Conservation (phyloP, 1,140 invertebrate species). For the Pseudomyrmex pallidus region DNA sequence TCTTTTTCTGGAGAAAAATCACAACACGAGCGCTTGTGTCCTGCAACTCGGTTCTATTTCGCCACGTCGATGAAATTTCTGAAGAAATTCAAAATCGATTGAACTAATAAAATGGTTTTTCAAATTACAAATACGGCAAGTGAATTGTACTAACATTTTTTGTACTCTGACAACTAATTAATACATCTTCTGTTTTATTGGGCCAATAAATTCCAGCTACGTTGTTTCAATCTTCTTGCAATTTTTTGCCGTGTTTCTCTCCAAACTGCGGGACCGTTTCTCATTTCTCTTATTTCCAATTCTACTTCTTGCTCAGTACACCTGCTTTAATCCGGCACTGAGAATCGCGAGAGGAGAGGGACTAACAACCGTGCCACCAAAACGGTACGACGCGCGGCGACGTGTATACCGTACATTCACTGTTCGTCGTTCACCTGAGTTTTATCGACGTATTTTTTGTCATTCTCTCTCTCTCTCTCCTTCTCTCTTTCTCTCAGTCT, state of each 20-base stretch:
- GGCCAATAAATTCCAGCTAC: too few species aligned
- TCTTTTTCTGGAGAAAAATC: too few species aligned
- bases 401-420: slow-evolving; percentile 71
- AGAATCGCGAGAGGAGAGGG: slow-evolving; percentile 64
- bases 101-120: too few species aligned
- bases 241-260: not conserved
- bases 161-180: too few species aligned
- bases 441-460: slow-evolving; percentile 66
- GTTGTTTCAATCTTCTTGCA: too few species aligned
- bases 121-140: too few species aligned
- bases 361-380: slow-evolving; percentile 63
- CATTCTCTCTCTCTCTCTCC: slow-evolving; percentile 4
- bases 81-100: too few species aligned
- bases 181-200: too few species aligned
- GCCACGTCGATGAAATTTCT: too few species aligned
- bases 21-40: too few species aligned
- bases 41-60: too few species aligned
- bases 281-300: not conserved
- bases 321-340: slow-evolving; percentile 65
- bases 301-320: not conserved
- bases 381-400: slow-evolving; percentile 62
- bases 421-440: slow-evolving; percentile 67
- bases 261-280: not conserved
- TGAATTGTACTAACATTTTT: too few species aligned
- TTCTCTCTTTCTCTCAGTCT: not conserved